Evolutionary conservation across 2,113 vertebrate species (phyloP).

Genomic region (Macrotus californicus): DNA sequence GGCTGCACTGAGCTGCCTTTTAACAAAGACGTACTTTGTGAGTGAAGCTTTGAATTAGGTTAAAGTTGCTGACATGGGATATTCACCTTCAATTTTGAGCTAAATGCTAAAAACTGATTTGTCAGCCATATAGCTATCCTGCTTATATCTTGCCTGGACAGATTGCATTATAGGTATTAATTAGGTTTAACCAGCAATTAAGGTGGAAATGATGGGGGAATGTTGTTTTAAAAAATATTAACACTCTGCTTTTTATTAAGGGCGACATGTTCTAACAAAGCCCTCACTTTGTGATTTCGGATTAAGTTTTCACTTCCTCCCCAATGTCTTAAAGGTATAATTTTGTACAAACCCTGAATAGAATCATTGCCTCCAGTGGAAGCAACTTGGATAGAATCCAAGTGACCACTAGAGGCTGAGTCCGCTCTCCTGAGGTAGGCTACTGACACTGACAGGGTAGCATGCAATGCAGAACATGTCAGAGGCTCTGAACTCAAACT

Average conservation of each 20-base stretch:
- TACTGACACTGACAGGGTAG: not conserved
- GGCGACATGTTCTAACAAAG: not conserved
- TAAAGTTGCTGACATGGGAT: not conserved
- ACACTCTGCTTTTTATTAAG: not conserved
- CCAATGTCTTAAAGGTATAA: constrained; percentile 1
- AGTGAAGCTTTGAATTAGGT: not conserved
- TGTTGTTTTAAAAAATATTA: not conserved
- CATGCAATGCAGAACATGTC: not conserved
- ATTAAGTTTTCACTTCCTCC: not conserved
- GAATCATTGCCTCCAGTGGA: not conserved
- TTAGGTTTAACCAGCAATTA: not conserved
- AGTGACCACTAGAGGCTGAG: not conserved
- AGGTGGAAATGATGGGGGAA: not conserved
- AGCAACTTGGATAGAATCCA: not conserved
- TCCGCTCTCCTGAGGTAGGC: not conserved
- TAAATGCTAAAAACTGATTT: not conserved
- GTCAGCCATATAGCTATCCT: not conserved
- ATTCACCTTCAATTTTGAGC: not conserved
- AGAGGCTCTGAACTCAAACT: not conserved
- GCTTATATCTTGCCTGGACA: not conserved
- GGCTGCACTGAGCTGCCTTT: not conserved
- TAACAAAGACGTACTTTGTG: not conserved
- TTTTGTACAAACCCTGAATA: constrained; percentile 20
- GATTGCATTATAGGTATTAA: not conserved
- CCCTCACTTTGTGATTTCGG: not conserved